Evolutionary conservation across 1,140 invertebrate genomes (phyloP).

Genomic region (Acromyrmex charruanus): DNA sequence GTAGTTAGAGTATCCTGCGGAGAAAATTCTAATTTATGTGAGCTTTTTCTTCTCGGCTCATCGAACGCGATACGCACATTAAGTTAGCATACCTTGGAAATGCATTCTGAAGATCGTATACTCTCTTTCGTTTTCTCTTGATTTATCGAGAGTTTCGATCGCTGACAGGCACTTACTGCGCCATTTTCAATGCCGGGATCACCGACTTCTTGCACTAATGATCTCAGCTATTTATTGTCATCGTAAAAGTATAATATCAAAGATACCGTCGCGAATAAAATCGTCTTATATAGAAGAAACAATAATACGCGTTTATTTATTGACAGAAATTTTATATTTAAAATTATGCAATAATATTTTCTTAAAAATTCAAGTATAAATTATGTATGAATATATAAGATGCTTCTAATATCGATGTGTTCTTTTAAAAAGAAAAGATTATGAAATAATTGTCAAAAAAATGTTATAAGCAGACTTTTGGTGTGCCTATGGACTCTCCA

Average conservation of each 20-base stretch:
- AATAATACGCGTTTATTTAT: not conserved
- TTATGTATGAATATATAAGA: not conserved
- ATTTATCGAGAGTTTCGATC: slow-evolving; percentile 35
- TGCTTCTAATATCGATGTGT: not conserved
- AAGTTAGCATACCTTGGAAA: not conserved
- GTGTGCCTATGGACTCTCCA: too few species aligned
- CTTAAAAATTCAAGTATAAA: not conserved
- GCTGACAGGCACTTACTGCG: slow-evolving; percentile 3
- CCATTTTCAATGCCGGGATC: not conserved
- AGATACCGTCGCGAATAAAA: not conserved
- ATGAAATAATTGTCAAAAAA: not conserved
- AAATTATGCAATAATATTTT: not conserved
- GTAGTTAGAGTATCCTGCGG: not conserved
- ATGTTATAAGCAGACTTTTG: not conserved
- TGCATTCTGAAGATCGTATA: not conserved
- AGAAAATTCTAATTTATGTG: slow-evolving; percentile 32
- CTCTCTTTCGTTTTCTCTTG: not conserved
- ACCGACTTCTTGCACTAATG: not conserved
- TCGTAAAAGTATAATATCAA: not conserved
- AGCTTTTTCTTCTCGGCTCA: slow-evolving; percentile 4
- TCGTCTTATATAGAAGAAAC: not conserved
- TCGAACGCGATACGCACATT: not conserved
- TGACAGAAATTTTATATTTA: not conserved
- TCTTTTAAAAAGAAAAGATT: not conserved
- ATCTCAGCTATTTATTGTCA: slow-evolving; percentile 1